Evolutionary conservation across 1,140 invertebrate species (phyloP).

Genomic region (Drosophila athabasca): DNA sequence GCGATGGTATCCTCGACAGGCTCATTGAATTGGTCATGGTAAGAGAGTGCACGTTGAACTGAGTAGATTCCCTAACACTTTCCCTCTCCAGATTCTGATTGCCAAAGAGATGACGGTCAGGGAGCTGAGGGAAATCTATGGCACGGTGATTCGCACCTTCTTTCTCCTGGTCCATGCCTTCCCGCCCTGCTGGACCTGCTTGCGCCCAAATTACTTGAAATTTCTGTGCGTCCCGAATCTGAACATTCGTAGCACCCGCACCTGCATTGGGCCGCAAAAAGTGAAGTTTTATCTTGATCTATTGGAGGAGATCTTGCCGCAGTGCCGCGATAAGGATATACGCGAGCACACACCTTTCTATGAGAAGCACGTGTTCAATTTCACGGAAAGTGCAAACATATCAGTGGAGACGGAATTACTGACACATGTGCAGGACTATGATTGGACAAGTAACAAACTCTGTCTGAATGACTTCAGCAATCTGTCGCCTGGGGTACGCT

Average conservation of each 20-base stretch:
- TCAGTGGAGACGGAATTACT: conserved; percentile 42
- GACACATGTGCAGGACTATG: conserved; percentile 59
- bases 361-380: conserved; percentile 32
- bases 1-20: conserved; percentile 48
- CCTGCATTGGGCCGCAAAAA: conserved; percentile 27
- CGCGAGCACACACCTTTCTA: conserved; percentile 24
- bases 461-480: conserved; percentile 57
- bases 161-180: conserved; percentile 60
- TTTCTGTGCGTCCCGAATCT: conserved; percentile 42
- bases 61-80: background rate
- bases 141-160: conserved; percentile 48
- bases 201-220: conserved; percentile 64
- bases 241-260: background rate
- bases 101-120: conserved; percentile 38
- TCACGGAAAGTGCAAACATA: conserved; percentile 39
- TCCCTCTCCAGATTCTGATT: conserved; percentile 38
- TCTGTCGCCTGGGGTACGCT: conserved; percentile 43
- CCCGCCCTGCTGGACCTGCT: no score
- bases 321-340: conserved; percentile 47
- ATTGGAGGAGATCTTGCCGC: conserved; percentile 39
- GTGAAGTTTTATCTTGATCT: conserved; percentile 51
- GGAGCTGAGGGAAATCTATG: conserved; percentile 44
- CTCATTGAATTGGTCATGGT: conserved; percentile 65
- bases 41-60: background rate
- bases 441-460: conserved; percentile 59